Evolutionary conservation across 1,140 invertebrate genomes (phyloP).

Genomic region (Scylla paramamosain): DNA sequence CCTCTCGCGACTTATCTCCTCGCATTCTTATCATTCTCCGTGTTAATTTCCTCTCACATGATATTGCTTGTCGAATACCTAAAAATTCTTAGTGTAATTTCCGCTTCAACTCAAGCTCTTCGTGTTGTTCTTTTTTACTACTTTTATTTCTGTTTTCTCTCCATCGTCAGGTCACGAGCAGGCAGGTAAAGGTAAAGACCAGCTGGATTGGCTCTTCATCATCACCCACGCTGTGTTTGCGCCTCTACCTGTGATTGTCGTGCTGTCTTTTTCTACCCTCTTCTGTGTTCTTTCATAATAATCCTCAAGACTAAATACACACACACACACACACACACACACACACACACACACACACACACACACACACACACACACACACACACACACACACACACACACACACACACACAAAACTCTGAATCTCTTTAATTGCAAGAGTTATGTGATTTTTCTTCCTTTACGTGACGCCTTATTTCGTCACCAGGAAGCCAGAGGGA

Average conservation of each 20-base stretch:
- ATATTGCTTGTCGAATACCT: conserved; percentile 23
- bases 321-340: conserved; percentile 47
- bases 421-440: background rate
- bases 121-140: background rate
- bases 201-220: background rate
- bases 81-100: conserved; percentile 16
- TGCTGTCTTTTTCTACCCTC: background rate
- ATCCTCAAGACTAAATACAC: conserved; percentile 14
- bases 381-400: conserved; percentile 22
- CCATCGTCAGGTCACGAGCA: background rate
- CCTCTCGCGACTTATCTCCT: background rate
- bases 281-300: background rate
- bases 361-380: conserved; percentile 27
- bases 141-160: background rate
- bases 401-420: background rate
- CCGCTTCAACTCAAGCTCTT: background rate
- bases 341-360: background rate
- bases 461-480: too few relatives aligned
- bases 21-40: conserved; percentile 3
- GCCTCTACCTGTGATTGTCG: background rate
- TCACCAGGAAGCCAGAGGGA: too few relatives aligned
- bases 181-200: background rate
- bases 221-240: background rate
- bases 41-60: conserved; percentile 22
- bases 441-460: too few relatives aligned